phyloP scores from a whole-genome alignment of 2,888 invertebrate species.

The Mactromeris polynyma region DNA sequence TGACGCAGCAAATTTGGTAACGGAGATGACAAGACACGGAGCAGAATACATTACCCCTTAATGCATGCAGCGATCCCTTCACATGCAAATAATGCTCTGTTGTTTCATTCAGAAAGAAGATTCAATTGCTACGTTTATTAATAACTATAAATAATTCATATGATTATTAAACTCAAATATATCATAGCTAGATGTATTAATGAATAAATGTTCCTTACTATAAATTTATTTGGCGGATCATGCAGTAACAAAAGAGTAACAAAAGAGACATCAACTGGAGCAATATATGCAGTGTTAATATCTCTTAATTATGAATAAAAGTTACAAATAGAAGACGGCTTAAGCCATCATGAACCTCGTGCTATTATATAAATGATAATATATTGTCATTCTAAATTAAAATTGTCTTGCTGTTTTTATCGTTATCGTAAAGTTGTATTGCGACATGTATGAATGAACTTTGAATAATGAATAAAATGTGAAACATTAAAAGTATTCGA shows the following conservation, averaged over 20 bases:
- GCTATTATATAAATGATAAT: too few relatives aligned
- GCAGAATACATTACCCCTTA: neutral
- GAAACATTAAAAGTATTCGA: neutral
- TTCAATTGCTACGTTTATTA: neutral
- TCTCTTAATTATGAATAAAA: neutral
- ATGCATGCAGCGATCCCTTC: neutral
- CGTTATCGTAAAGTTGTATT: too few relatives aligned
- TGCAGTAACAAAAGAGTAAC: neutral
- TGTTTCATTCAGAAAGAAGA: neutral
- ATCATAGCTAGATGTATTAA: neutral
- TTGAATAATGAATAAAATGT: neutral
- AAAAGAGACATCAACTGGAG: neutral
- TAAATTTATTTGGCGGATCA: neutral
- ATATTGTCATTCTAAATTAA: too few relatives aligned
- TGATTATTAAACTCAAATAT: neutral
- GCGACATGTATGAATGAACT: neutral
- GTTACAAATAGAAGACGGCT: too few relatives aligned
- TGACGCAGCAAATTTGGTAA: neutral
- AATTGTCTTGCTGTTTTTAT: too few relatives aligned
- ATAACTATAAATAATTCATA: neutral
- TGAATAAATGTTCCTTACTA: neutral
- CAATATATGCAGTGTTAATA: neutral
- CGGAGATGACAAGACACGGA: neutral
- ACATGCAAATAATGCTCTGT: neutral
- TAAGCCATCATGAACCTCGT: too few relatives aligned